Evolutionary conservation across 2,113 vertebrate species (phyloP).

Genomic region (Toxotes jaculatrix): DNA sequence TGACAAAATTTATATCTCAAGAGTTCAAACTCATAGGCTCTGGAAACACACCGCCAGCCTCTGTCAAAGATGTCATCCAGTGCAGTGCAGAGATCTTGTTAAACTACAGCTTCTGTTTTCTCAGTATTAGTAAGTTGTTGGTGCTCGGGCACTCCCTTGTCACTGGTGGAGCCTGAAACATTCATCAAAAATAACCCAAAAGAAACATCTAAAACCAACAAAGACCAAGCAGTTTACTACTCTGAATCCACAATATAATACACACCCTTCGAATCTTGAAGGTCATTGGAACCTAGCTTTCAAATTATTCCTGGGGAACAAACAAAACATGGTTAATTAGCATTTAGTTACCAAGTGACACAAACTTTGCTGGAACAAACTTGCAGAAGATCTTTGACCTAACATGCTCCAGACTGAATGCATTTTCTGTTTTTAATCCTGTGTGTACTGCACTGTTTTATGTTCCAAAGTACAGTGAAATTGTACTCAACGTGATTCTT

Average conservation of each 20-base stretch:
- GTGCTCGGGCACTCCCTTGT: background rate
- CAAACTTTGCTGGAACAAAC: conserved; percentile 13
- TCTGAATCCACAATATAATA: conserved; percentile 2
- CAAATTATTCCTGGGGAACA: conserved; percentile 11
- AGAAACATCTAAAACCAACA: conserved; percentile 1
- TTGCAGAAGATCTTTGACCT: background rate
- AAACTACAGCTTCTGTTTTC: conserved; percentile 27
- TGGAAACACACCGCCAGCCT: conserved; percentile 2
- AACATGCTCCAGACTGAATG: background rate
- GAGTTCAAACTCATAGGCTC: conserved; percentile 12
- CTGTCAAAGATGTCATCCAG: conserved; percentile 30
- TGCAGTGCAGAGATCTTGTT: conserved; percentile 26
- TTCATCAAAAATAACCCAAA: conserved; percentile 11
- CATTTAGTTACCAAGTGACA: conserved; percentile 11
- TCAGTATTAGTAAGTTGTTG: background rate
- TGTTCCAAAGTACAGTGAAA: background rate
- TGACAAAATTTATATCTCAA: conserved; percentile 17
- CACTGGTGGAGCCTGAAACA: conserved; percentile 7
- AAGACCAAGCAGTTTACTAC: background rate
- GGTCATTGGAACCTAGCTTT: background rate
- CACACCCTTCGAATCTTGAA: background rate
- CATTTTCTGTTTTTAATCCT: conserved; percentile 4
- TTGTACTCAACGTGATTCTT: background rate
- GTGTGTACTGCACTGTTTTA: background rate
- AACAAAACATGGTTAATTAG: background rate